A percentile compares a stretch with the other conserved stretches of the same genome.
Conservation (phyloP, 2,113 vertebrate species). For the Anolis sagrei region DNA sequence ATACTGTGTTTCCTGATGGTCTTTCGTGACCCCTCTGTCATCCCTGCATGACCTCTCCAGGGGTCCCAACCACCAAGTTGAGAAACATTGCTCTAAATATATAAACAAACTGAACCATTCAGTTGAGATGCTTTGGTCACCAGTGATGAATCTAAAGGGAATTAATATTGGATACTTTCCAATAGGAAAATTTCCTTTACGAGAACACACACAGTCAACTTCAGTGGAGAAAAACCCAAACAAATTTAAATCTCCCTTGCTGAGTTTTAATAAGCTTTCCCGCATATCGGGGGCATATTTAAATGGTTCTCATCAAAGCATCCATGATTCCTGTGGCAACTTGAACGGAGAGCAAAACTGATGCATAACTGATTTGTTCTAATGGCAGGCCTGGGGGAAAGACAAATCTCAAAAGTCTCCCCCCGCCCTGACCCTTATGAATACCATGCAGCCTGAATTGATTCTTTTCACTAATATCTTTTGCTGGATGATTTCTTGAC, state of each 20-base stretch:
- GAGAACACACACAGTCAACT: accelerated
- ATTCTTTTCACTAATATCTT: not conserved
- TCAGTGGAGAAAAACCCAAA: slow-evolving; percentile 13
- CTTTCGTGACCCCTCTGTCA: too few relatives aligned
- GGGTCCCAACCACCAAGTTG: too few relatives aligned
- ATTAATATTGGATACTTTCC: not conserved
- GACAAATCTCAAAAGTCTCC: slow-evolving; percentile 2
- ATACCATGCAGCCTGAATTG: not conserved
- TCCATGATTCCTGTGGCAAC: slow-evolving; percentile 14
- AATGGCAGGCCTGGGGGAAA: slow-evolving; percentile 23
- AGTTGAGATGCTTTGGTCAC: not conserved
- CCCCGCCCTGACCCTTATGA: slow-evolving; percentile 7
- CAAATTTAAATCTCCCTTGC: not conserved
- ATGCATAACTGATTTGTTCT: slow-evolving; percentile 47
- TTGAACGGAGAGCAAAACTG: slow-evolving; percentile 41
- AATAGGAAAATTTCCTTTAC: not conserved
- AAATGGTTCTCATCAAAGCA: slow-evolving; percentile 31
- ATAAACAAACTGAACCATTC: not conserved
- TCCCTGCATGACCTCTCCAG: too few relatives aligned
- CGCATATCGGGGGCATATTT: slow-evolving; percentile 18
- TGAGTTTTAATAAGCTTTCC: slow-evolving; percentile 28
- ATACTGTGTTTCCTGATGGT: too few relatives aligned
- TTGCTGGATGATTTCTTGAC: not conserved
- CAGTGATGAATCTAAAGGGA: not conserved
- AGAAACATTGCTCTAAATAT: not conserved